Evolutionary conservation across 1,140 invertebrate species (phyloP), one percentile per base, ranked within the genome.

Genomic region (Megalopta genalis): DNA sequence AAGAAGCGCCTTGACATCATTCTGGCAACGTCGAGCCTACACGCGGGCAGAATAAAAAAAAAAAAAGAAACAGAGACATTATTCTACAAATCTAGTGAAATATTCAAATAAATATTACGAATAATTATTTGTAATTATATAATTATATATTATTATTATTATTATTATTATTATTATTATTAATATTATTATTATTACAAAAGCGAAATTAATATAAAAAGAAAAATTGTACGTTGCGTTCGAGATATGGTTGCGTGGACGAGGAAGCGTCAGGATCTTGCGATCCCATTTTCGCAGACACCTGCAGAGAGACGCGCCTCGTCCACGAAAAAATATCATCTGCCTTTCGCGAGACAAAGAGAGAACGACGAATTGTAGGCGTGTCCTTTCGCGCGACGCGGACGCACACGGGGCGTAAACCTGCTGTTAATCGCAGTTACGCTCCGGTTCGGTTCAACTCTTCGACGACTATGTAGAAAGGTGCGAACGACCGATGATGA

Each of bases 51-150:
- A 46, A 46, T 46, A 46, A 62, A 72, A 52, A 42, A 67, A 32
- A 77, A 18, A 52, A 52, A 18, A 52, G 16, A 18, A 18, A 52
- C 16, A 52, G 49, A 52, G 46, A 75, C 80, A 86, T 46, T 83
- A 77, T 90, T 90, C 63, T 88, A 88, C 84, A 91, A 91, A 91
- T 91, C 90, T 91, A 91, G 90, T 92, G 91, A 92, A 91, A 91
- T 91, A 91, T 90, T 89, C 88, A 90, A 87, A 87, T 87, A 88
- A 81, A 87, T 87, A 88, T 81, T 81, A 86, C 39, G 65, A 84
- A 88, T 86, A 85, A 85, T 89, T 90, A 87, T 80, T 88, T 90
- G 85, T 89, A 90, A 88, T 88, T 89, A 86, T 87, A 88, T 57
- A 8, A 57, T 57, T 57, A 54, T 57, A n/a, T 90, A 87, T 89